Evolutionary conservation across 1,140 invertebrate species (phyloP).

Genomic region (Ephestia elutella): DNA sequence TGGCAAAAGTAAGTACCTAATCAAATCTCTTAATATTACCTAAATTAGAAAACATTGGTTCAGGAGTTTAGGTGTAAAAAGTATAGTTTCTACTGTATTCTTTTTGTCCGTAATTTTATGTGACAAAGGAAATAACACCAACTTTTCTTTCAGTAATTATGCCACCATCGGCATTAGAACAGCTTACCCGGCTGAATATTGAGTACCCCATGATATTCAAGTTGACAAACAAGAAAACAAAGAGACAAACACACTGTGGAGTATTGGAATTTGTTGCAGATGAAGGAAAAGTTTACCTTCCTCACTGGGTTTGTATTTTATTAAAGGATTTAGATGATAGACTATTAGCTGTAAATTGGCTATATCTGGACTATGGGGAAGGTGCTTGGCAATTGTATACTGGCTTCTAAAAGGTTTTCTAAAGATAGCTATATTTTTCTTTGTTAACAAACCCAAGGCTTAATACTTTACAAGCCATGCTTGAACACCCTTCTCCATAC

Average conservation of each 20-base stretch:
- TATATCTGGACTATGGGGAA: slow-evolving; percentile 5
- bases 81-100: too few species aligned
- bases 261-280: slow-evolving; percentile 99
- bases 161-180: slow-evolving; percentile 96
- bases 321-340: slow-evolving; percentile 10
- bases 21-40: not conserved
- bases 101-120: too few species aligned
- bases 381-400: too few species aligned
- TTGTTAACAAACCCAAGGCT: too few species aligned
- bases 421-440: too few species aligned
- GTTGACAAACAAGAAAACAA: slow-evolving; percentile 90
- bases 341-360: too few species aligned
- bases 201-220: slow-evolving; percentile 99
- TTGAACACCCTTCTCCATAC: too few species aligned
- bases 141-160: slow-evolving; percentile 87
- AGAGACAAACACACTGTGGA: slow-evolving; percentile 95
- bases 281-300: slow-evolving; percentile 98
- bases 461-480: too few species aligned
- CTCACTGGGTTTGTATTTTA: slow-evolving; percentile 88
- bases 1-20: slow-evolving; percentile 88
- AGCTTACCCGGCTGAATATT: slow-evolving; percentile 94
- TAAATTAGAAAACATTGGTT: too few species aligned
- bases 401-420: too few species aligned
- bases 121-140: too few species aligned
- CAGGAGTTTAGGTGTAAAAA: too few species aligned